phyloP scores from a whole-genome alignment of 2,888 invertebrate species.

The Drosophila acutilabella region DNA sequence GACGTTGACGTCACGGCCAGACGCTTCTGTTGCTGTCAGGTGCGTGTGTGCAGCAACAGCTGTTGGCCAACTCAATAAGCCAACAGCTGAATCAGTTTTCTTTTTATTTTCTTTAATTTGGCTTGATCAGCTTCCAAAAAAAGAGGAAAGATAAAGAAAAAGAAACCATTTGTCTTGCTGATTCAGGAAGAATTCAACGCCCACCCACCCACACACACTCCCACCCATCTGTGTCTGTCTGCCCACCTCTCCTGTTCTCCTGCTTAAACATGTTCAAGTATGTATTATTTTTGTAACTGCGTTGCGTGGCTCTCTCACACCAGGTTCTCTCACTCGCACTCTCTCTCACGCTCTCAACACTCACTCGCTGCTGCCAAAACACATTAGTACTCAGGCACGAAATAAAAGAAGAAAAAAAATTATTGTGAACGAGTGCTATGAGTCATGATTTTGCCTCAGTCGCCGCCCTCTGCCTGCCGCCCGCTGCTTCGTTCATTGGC shows the following conservation, averaged over 20 bases:
- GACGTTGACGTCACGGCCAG: constrained; percentile 54
- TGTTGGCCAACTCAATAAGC: constrained; percentile 35
- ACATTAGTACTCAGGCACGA: constrained; percentile 80
- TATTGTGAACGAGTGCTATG: constrained; percentile 68
- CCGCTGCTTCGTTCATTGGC: constrained; percentile 15
- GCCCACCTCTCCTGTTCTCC: background rate
- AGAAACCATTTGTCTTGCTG: constrained; percentile 28
- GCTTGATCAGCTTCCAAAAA: constrained; percentile 42
- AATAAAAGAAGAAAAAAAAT: constrained; percentile 67
- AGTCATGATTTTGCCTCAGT: constrained; percentile 74
- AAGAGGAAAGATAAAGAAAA: no score
- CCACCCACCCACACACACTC: constrained; percentile 13
- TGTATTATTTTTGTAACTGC: constrained; percentile 72
- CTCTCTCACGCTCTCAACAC: constrained; percentile 22
- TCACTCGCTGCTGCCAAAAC: constrained; percentile 65
- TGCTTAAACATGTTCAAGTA: constrained; percentile 53
- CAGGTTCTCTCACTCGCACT: constrained; percentile 14
- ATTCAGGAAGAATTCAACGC: constrained; percentile 45
- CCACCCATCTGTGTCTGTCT: background rate
- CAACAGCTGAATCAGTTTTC: constrained; percentile 5
- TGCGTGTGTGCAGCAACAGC: constrained; percentile 61
- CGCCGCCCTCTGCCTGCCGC: constrained; percentile 20
- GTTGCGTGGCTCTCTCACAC: constrained; percentile 27
- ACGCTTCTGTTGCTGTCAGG: constrained; percentile 57
- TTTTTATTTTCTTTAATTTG: constrained; percentile 9